phyloP scores from a whole-genome alignment of 2,888 invertebrate species.

The Hipparchia sbordonii region DNA sequence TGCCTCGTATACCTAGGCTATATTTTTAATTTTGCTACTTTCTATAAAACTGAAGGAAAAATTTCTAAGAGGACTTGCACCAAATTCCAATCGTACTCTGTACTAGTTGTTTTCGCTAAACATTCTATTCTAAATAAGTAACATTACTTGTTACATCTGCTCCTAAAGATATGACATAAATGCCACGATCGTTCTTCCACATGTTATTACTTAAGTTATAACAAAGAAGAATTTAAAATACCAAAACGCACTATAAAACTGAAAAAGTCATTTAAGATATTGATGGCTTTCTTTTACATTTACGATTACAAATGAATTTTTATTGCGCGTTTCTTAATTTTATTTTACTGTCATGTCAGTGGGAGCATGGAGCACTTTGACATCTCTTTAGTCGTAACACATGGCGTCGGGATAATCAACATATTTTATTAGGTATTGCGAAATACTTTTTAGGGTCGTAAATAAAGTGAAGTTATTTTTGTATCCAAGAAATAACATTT shows the following conservation, averaged over 20 bases:
- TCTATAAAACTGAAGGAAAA: too few species aligned
- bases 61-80: too few species aligned
- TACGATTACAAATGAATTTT: slow-evolving; percentile 60
- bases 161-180: not conserved
- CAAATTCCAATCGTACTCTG: too few species aligned
- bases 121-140: not conserved
- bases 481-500: slow-evolving; percentile 16
- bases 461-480: slow-evolving; percentile 18
- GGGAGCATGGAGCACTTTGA: slow-evolving; percentile 51
- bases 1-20: not conserved
- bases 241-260: slow-evolving; percentile 58
- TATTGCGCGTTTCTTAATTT: slow-evolving; percentile 58
- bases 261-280: slow-evolving; percentile 57
- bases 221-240: slow-evolving; percentile 10
- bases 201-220: not conserved
- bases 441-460: slow-evolving; percentile 36
- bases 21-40: not conserved
- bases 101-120: not conserved
- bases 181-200: not conserved
- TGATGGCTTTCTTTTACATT: slow-evolving; percentile 65
- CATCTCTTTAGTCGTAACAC: slow-evolving; percentile 43
- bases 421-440: slow-evolving; percentile 44
- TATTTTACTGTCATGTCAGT: slow-evolving; percentile 54
- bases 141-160: not conserved
- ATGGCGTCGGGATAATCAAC: slow-evolving; percentile 41